A percentile compares a stretch with the other conserved stretches of the same genome.
Conservation (phyloP, 2,113 vertebrate genomes). For the Colinus virginianus region DNA sequence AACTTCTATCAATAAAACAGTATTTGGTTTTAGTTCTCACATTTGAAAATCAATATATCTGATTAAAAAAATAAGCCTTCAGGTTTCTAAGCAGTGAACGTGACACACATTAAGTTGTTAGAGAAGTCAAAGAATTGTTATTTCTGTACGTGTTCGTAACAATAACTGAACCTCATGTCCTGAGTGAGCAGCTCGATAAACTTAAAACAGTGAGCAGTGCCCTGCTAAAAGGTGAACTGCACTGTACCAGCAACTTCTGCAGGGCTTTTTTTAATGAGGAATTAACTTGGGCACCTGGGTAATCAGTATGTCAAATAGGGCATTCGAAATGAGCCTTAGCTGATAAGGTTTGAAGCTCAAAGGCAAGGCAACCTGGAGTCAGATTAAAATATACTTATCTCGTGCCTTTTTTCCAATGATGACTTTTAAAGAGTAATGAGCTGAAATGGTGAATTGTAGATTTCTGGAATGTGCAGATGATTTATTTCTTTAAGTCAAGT, state of each 20-base stretch:
- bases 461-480: neutral
- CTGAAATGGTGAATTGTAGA: neutral
- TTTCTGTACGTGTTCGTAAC: neutral
- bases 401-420: neutral
- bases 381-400: neutral
- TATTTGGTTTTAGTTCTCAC: neutral
- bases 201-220: neutral
- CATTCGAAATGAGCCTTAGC: neutral
- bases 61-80: neutral
- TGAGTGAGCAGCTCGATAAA: neutral
- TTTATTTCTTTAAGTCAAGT: slow-evolving; percentile 15
- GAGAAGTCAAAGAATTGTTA: too few species aligned
- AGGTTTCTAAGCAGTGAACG: neutral
- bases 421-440: neutral
- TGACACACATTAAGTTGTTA: neutral
- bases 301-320: rapidly evolving
- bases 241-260: neutral
- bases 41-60: neutral
- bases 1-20: neutral
- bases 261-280: neutral
- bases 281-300: neutral
- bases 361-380: neutral
- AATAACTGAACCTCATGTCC: neutral
- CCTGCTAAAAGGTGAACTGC: neutral
- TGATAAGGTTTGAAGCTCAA: neutral